A percentile compares a stretch with the other conserved stretches of the same genome.
Conservation (phyloP, 30 jellyfish, hydroid and myxozoan genomes). For the Aurelia sp. region DNA sequence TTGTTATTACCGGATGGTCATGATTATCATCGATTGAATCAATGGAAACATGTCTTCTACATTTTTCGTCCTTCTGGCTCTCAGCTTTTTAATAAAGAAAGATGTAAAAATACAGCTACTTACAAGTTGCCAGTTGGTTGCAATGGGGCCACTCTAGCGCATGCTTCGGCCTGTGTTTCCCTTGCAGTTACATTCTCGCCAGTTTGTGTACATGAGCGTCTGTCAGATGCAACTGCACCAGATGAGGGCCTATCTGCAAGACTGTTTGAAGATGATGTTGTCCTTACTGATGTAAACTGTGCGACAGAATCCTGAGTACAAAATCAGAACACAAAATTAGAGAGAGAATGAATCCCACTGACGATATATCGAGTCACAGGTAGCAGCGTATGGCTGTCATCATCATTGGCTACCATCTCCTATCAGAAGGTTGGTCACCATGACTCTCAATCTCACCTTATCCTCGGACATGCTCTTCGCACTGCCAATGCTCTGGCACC, state of each 20-base stretch:
- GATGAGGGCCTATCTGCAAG: constrained; percentile 5
- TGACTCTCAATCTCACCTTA: too few relatives aligned
- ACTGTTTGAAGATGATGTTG: constrained; percentile 8
- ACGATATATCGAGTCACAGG: too few relatives aligned
- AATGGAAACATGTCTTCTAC: too few relatives aligned
- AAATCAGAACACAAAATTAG: background rate
- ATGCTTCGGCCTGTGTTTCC: constrained; percentile 7
- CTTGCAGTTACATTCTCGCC: constrained; percentile 36
- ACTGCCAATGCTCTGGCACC: too few relatives aligned
- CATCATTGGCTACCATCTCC: too few relatives aligned
- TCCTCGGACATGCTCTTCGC: too few relatives aligned
- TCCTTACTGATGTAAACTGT: background rate
- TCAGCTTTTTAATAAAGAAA: too few relatives aligned
- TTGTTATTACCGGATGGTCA: too few relatives aligned
- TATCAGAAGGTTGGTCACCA: too few relatives aligned
- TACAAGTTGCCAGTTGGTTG: constrained; percentile 7
- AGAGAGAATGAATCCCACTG: background rate
- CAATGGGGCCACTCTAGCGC: constrained; percentile 10
- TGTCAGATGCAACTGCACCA: background rate
- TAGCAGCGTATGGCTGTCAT: too few relatives aligned
- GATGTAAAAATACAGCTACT: background rate
- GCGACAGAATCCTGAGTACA: constrained; percentile 2
- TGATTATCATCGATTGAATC: too few relatives aligned
- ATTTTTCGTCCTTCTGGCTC: too few relatives aligned
- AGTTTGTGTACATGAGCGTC: background rate